These are phyloP conservation scores for Psilanteris sp. DNA, from an alignment of 1,140 invertebrate species.

Conservation along the genomic window DNA sequence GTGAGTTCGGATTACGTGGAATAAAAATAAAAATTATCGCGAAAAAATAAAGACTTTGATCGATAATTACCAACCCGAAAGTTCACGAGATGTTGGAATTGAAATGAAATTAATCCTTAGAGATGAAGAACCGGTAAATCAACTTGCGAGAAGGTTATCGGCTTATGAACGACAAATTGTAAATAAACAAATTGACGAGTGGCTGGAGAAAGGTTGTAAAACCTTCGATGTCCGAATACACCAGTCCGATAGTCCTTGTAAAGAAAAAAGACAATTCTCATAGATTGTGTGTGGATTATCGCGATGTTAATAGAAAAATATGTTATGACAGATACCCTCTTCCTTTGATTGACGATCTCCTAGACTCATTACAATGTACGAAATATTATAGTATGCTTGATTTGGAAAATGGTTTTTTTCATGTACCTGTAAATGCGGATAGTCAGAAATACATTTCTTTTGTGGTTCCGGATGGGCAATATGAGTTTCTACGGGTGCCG, in stretches of 20 bases:
- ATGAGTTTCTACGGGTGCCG: not conserved
- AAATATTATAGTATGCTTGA: not conserved
- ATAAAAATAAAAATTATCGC: too few species aligned
- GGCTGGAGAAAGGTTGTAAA: not conserved
- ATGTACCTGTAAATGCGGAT: not conserved
- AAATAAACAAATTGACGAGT: not conserved
- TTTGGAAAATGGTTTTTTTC: not conserved
- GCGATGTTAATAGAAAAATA: not conserved
- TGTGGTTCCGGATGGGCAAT: not conserved
- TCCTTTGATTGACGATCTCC: not conserved
- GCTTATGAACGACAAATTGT: not conserved
- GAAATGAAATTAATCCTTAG: not conserved
- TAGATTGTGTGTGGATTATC: slow-evolving; percentile 3
- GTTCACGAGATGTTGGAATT: not conserved
- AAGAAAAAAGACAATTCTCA: not conserved
- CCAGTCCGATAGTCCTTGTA: not conserved
- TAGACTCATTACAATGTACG: not conserved
- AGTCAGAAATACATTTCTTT: not conserved
- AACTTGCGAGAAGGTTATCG: not conserved
- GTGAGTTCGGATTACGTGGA: too few species aligned
- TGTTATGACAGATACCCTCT: not conserved
- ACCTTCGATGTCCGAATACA: not conserved
- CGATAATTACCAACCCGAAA: not conserved
- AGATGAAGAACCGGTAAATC: not conserved
- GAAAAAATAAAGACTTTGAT: not conserved